Evolutionary conservation across 1,140 invertebrate genomes (phyloP), one percentile per base, ranked within the genome.

Genomic region (Bombus ignitus): DNA sequence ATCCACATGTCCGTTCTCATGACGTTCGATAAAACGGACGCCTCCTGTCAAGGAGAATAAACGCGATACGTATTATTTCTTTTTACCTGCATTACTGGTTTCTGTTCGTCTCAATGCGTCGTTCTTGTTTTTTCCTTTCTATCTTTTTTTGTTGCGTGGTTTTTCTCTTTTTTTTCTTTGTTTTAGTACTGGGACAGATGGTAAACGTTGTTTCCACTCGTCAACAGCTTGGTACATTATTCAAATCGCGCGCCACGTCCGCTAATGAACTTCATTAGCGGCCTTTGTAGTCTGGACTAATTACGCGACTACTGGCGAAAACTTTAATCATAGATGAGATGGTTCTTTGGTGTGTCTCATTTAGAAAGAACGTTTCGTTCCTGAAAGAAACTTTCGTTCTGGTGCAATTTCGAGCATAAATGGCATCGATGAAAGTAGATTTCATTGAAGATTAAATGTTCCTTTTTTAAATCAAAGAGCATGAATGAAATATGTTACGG

Each of bases 191-290:
- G 22, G 5, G 5, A 22, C 44, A 53, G 25, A 13, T 13, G 70
- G 57, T 75, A 66, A 75, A 65, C 70, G 59, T 53, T 47, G 57
- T 65, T 74, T 82, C 35, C 47, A 81, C 28, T 25, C 18, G 39
- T 62, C 39, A 10, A 72, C 13, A 71, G 44, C 39, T 9, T 18
- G 42, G 39, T 39, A 13, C 37, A 73, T 81, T 81, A 82, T 82
- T 66, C 70, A 72, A 75, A 62, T 75, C 42, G 28, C 73, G 35
- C 66, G 74, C 66, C n/a, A 66, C 18, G 44, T 47, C 42, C 65
- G 59, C 81, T 89, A 89, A 90, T 81, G 73, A 85, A 88, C 70
- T 77, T 79, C 81, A 73, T 89, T 87, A 89, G 79, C 68, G 44
- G 37, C 71, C 74, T 47, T 79, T 71, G 79, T 83, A 89, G 79